These are phyloP conservation scores for Plotosus lineatus DNA, from an alignment of 2,113 vertebrate species.

Conservation along the genomic window DNA sequence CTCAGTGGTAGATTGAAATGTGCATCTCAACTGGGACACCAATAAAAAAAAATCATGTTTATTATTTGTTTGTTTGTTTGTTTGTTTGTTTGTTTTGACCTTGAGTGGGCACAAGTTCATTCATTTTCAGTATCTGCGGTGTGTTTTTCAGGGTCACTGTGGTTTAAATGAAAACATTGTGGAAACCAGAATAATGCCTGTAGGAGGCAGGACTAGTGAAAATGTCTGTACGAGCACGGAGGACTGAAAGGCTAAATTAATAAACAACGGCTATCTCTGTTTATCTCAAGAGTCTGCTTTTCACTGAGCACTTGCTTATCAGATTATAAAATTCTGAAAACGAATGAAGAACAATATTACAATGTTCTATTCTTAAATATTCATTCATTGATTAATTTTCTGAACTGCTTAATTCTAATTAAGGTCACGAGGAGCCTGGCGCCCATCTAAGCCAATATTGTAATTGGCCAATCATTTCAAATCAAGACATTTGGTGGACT, in stretches of 20 bases:
- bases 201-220: background rate
- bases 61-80: too few relatives aligned
- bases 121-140: background rate
- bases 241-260: background rate
- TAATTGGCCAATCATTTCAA: too few relatives aligned
- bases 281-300: background rate
- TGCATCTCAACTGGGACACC: background rate
- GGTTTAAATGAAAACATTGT: background rate
- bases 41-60: too few relatives aligned
- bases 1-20: background rate
- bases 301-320: background rate
- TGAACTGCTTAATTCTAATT: too few relatives aligned
- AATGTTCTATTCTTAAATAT: too few relatives aligned
- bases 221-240: background rate
- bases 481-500: too few relatives aligned
- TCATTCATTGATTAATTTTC: too few relatives aligned
- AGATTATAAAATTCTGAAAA: background rate
- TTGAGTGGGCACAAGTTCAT: too few relatives aligned
- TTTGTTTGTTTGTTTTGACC: too few relatives aligned
- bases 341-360: background rate
- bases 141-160: background rate
- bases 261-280: background rate
- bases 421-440: too few relatives aligned
- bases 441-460: too few relatives aligned
- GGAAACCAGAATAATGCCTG: background rate